Percentiles rank a stretch among this genome's conserved stretches.
Conservation (phyloP, 2,888 invertebrate species). For the Eupithecia dodoneata region DNA sequence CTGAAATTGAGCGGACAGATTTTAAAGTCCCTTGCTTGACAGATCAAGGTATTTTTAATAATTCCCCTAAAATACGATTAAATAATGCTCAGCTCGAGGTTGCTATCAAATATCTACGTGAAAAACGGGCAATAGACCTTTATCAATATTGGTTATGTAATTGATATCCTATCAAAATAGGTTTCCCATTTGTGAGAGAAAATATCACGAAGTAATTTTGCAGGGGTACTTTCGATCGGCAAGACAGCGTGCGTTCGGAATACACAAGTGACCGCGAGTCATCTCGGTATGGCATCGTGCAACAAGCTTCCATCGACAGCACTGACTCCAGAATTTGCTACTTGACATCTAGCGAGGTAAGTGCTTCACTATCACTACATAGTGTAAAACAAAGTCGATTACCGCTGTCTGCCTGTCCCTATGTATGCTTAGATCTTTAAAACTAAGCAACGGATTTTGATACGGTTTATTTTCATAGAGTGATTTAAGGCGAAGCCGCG, state of each 20-base stretch:
- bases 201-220: slow-evolving; percentile 53
- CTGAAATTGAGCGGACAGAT: slow-evolving; percentile 52
- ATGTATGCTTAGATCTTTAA: too few relatives aligned
- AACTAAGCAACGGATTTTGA: too few relatives aligned
- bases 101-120: slow-evolving; percentile 3
- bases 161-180: slow-evolving; percentile 30
- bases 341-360: slow-evolving; percentile 97
- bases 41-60: slow-evolving; percentile 53
- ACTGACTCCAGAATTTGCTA: slow-evolving; percentile 97
- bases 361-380: slow-evolving; percentile 61
- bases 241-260: slow-evolving; percentile 94
- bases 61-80: slow-evolving; percentile 37
- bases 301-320: slow-evolving; percentile 97
- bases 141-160: slow-evolving; percentile 22
- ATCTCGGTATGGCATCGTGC: slow-evolving; percentile 93
- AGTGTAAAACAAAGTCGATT: too few relatives aligned
- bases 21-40: slow-evolving; percentile 51
- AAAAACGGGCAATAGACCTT: slow-evolving; percentile 25
- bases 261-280: slow-evolving; percentile 96
- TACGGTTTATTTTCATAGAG: too few relatives aligned
- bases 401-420: too few relatives aligned
- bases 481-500: too few relatives aligned
- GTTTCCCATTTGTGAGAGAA: slow-evolving; percentile 21
- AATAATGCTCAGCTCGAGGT: slow-evolving; percentile 30
- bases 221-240: slow-evolving; percentile 94